Conservation (phyloP, 1,140 invertebrate species). For the Saccostrea glomerata region DNA sequence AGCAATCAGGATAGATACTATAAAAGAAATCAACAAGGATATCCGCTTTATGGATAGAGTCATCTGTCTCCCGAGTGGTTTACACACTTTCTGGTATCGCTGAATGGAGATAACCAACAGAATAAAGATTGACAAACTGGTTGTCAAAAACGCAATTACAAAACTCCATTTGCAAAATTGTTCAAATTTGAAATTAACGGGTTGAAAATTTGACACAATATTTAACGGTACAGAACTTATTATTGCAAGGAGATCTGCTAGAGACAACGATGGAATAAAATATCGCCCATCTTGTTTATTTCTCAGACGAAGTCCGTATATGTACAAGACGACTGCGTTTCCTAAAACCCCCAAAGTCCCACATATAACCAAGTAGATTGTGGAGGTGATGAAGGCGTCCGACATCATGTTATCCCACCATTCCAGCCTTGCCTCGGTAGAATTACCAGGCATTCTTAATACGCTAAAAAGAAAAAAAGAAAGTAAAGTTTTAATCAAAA, state of each 20-base stretch:
- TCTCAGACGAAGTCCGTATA: slow-evolving; percentile 34
- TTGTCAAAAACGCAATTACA: slow-evolving; percentile 28
- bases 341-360: slow-evolving; percentile 25
- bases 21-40: slow-evolving; percentile 18
- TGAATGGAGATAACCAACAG: slow-evolving; percentile 44
- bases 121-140: slow-evolving; percentile 37
- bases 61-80: slow-evolving; percentile 47
- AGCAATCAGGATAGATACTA: slow-evolving; percentile 11
- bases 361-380: background rate
- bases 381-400: background rate
- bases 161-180: slow-evolving; percentile 46
- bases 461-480: no score
- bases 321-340: slow-evolving; percentile 15
- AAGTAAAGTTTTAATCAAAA: no score
- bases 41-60: slow-evolving; percentile 27
- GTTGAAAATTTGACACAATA: slow-evolving; percentile 34
- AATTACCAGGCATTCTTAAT: no score
- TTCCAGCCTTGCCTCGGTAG: background rate
- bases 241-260: slow-evolving; percentile 17
- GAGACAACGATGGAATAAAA: slow-evolving; percentile 23
- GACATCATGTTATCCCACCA: background rate
- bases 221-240: slow-evolving; percentile 16
- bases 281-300: slow-evolving; percentile 22
- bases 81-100: slow-evolving; percentile 47
- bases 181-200: slow-evolving; percentile 24